Evolutionary conservation across 2,797 vertebrate species (phyloP), one percentile per base, ranked within the genome.

Genomic region (Sebastes kiyomatsui): DNA sequence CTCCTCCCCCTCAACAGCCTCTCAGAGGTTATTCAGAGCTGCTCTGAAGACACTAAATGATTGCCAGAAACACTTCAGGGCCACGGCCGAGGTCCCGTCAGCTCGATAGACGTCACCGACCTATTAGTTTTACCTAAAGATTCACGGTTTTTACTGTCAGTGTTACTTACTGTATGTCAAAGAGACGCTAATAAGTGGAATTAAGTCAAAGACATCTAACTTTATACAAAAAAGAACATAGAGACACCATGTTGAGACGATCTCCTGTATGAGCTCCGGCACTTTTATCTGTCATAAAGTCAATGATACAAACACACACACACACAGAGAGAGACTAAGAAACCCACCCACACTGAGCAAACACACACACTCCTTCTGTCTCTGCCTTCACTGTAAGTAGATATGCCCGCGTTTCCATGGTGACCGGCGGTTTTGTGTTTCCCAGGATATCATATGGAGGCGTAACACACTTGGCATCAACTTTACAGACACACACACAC

Each of bases 401-500:
- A 93, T 90, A 87, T 70, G 75, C 28, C 78, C 14, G 67, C 12
- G 85, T 94, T 91, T 80, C 93, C 91, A 92, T 86, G 90, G 90
- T 38, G 84, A 94, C 81, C 14, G 12, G 30, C 0, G 93, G 93
- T 95, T 90, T 95, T 88, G 85, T 84, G 85, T 95, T 94, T 92
- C 92, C 85, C 70, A 67, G 80, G 81, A 91, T 90, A 94, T 94
- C 91, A 72, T 88, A 87, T 92, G 90, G 78, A 89, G 81, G 49
- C 23, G 55, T 54, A 20, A 72, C 79, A 81, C 80, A 79, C 73
- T 62, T 70, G 52, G 59, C 65, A 52, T 35, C 13, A n/a, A 8
- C 25, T 6, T n/a, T 67, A 75, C 74, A 27, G 4, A 27, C 42
- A 67, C 61, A 68, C 76, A 78, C 70, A 77, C 42, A 67, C 62